Evolutionary conservation across 2,113 vertebrate genomes (phyloP).

Genomic region (Scomber scombrus): DNA sequence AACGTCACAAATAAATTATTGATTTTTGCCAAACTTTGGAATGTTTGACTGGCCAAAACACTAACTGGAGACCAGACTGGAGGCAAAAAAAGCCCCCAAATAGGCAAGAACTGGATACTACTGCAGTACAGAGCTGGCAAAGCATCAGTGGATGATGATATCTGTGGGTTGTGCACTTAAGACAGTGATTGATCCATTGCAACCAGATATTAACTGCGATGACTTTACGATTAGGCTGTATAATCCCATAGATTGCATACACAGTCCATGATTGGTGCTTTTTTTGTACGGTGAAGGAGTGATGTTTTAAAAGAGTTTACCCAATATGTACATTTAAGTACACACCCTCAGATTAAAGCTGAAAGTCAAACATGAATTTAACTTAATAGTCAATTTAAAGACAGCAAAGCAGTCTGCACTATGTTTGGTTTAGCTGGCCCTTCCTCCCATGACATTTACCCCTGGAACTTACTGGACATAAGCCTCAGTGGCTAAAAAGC

Average conservation of each 20-base stretch:
- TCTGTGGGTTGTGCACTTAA: not conserved
- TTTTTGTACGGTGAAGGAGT: too few relatives aligned
- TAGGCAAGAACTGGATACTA: not conserved
- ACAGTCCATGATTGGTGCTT: too few relatives aligned
- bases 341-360: constrained; percentile 9
- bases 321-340: too few relatives aligned
- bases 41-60: not conserved
- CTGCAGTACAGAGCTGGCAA: not conserved
- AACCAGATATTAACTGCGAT: too few relatives aligned
- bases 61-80: not conserved
- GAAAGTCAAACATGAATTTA: not conserved
- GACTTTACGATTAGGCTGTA: too few relatives aligned
- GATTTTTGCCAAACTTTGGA: not conserved
- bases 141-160: too few relatives aligned
- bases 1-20: not conserved
- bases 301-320: too few relatives aligned
- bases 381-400: too few relatives aligned
- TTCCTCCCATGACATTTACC: not conserved
- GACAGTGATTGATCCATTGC: too few relatives aligned
- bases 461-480: not conserved
- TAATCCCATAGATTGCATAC: too few relatives aligned
- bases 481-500: not conserved
- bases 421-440: not conserved
- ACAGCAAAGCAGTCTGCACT: too few relatives aligned
- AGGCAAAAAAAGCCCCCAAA: not conserved